Evolutionary conservation across 2,888 invertebrate species (phyloP), one percentile per base, ranked within the genome.

Genomic region (Stenichneumon culpator): DNA sequence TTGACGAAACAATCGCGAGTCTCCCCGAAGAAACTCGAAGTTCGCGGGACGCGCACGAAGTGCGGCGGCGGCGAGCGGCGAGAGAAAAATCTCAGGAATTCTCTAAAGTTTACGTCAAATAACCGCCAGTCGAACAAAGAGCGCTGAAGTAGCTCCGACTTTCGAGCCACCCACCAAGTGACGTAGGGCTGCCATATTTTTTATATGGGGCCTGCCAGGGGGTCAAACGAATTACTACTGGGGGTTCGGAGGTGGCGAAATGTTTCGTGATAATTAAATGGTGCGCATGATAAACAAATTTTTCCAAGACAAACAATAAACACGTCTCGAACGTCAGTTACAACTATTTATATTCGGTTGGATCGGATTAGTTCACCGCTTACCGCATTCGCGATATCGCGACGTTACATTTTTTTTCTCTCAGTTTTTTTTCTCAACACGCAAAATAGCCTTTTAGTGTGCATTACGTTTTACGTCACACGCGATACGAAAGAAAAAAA

Each of bases 101-200:
- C 57, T 22, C 25, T 9, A 11, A 25, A 25, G 44, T 5, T 57
- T 57, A 57, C 57, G 3, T 11, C 4, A 11, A 25, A 57, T 4
- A 22, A 54, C 82, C 85, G 22, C 70, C 67, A 79, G 79, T 72
- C 72, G 67, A 14, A 52, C 44, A 74, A 50, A 47, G 50, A 68
- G 79, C 85, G 85, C 79, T 82, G 16, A 39, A 47, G 77, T 86
- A 82, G 82, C 39, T 39, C 75, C 79, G 73, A 86, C 80, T 86
- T 82, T 84, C 84, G 73, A 79, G 79, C 84, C 83, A 84, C 86
- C 86, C 86, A 86, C 87, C 86, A 69, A 87, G 88, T 90, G 89
- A 90, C 90, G 88, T 90, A 89, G 88, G 88, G 88, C 90, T 91
- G 91, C 92, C 92, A 92, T 93, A 92, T 93, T 92, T 92, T 89